Evolutionary conservation across 2,888 invertebrate genomes (phyloP), one percentile per base, ranked within the genome.

Genomic region (Anoplius nigerrimus): DNA sequence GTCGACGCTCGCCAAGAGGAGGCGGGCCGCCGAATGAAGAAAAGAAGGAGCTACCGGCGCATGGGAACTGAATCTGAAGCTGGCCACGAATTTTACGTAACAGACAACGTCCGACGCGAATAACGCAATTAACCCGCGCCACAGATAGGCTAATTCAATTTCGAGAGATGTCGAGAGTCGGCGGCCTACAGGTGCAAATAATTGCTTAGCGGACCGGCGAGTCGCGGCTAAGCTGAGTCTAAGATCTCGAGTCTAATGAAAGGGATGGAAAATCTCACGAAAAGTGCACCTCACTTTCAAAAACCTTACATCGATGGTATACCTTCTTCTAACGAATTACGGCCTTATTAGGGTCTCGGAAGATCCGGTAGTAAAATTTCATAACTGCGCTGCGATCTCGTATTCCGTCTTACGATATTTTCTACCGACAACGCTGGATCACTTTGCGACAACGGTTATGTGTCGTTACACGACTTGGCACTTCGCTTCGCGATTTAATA

Each of bases 81-180:
- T 74, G 77, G 75, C 71, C 65, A 70, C 72, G 71, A 77, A 78
- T 84, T 84, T 34, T 82, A 78, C 81, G 79, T 80, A 82, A 84
- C 76, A 69, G 73, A 55, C 67, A 65, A 66, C 66, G 69, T 16
- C 34, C 21, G 62, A 6, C 34, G 52, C 79, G 79, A 83, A 81
- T 84, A 84, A 86, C 80, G 78, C 81, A 79, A 85, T 84, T 85
- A 83, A 78, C 81, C 76, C 70, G 77, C 76, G 69, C 68, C 54
- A 55, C 71, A 66, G 74, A 75, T 75, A 75, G 69, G 78, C 6
- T 81, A 76, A 83, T 84, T 82, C 81, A 84, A 84, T 83, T 82
- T 79, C 76, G 65, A 61, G 65, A 61, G 52, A 66, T 8, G 48
- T 18, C 48, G 53, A 66, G 71, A 63, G 66, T 51, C 66, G 57